phyloP scores from a whole-genome alignment of 2,888 invertebrate species.

The Hololepta plana region DNA sequence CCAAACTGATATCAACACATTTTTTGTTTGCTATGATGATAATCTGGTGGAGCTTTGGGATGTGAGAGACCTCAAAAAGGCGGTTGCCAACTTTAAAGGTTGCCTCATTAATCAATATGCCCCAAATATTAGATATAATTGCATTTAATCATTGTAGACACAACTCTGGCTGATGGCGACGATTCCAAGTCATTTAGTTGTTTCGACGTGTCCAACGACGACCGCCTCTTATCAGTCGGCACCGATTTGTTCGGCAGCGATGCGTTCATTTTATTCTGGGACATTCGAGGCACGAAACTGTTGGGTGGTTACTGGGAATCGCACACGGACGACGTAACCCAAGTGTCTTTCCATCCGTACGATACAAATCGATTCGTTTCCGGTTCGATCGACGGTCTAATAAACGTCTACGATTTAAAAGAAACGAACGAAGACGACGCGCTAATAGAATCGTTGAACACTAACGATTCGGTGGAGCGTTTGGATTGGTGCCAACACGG shows the following conservation, averaged over 20 bases:
- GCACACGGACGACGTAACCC: slow-evolving; percentile 66
- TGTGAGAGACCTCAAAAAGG: too few relatives aligned
- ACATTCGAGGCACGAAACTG: slow-evolving; percentile 40
- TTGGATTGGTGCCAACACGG: slow-evolving; percentile 33
- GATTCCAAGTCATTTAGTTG: slow-evolving; percentile 48
- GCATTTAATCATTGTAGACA: too few relatives aligned
- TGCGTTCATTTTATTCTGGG: slow-evolving; percentile 67
- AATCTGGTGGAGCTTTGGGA: too few relatives aligned
- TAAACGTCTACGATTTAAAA: slow-evolving; percentile 66
- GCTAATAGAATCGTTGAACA: slow-evolving; percentile 54
- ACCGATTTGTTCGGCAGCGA: slow-evolving; percentile 51
- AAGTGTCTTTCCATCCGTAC: slow-evolving; percentile 52
- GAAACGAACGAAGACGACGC: slow-evolving; percentile 65
- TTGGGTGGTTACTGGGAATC: slow-evolving; percentile 72
- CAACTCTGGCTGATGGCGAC: too few relatives aligned
- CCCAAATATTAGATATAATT: too few relatives aligned
- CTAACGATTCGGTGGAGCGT: slow-evolving; percentile 56
- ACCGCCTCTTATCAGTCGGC: slow-evolving; percentile 54
- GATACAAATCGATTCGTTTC: slow-evolving; percentile 49
- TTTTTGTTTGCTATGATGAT: too few relatives aligned
- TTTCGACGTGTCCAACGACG: slow-evolving; percentile 57
- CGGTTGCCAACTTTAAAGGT: too few relatives aligned
- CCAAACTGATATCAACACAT: too few relatives aligned
- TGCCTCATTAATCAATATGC: too few relatives aligned
- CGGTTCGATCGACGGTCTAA: slow-evolving; percentile 67